These are phyloP conservation scores for Pogonocichla stellata DNA, from an alignment of 2,113 vertebrate species.

Conservation along the genomic window DNA sequence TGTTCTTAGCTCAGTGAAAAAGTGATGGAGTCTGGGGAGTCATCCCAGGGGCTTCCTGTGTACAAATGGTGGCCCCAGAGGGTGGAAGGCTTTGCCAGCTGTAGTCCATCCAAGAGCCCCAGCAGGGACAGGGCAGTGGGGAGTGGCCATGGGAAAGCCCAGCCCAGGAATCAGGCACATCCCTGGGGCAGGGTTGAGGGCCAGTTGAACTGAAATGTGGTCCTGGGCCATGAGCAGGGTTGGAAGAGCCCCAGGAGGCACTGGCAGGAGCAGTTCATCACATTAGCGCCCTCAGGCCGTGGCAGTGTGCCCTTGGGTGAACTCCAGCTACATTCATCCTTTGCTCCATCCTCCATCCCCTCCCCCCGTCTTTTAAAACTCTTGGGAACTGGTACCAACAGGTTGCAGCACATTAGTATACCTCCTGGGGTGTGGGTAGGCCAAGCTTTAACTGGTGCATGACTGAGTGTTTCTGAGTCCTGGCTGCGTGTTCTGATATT, in stretches of 20 bases:
- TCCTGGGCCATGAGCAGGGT: background rate
- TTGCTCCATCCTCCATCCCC: background rate
- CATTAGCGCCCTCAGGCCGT: background rate
- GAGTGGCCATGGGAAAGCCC: fast-evolving
- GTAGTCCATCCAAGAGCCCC: fast-evolving
- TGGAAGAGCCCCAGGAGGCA: background rate
- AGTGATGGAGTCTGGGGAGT: background rate
- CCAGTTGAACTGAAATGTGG: background rate
- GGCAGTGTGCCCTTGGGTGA: background rate
- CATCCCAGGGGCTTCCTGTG: background rate
- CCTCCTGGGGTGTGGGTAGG: background rate
- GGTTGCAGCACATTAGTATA: background rate
- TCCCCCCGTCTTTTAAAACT: background rate
- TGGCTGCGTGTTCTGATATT: constrained; percentile 12
- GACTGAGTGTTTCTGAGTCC: constrained; percentile 6
- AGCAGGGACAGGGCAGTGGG: background rate
- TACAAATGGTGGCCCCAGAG: background rate
- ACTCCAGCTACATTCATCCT: background rate
- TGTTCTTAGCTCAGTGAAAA: background rate
- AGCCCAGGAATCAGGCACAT: background rate
- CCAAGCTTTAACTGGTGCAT: background rate
- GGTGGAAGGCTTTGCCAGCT: background rate
- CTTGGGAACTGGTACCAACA: background rate
- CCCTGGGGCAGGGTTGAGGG: background rate
- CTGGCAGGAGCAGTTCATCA: background rate